A percentile compares a stretch with the other conserved stretches of the same genome.
These are phyloP conservation scores for Myotis findleyi DNA, from an alignment of 2,797 vertebrate genomes.

Conservation along the genomic window DNA sequence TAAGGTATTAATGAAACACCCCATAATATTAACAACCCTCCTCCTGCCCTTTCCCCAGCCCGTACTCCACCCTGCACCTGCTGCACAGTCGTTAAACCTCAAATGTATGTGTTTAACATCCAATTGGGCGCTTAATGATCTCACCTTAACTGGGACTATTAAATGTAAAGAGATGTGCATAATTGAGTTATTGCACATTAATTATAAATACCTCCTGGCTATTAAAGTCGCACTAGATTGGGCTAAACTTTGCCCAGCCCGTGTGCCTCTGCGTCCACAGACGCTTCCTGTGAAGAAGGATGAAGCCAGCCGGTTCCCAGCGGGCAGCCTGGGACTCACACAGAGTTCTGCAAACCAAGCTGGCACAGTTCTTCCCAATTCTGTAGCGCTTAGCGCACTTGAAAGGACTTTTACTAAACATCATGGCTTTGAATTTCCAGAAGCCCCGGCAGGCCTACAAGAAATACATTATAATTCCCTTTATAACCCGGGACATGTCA, in stretches of 20 bases:
- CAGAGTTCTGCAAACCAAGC: background rate
- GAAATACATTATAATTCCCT: background rate
- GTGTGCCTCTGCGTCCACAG: background rate
- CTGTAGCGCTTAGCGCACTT: background rate
- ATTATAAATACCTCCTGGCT: slow-evolving; percentile 85
- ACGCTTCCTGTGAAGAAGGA: background rate
- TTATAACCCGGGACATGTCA: background rate
- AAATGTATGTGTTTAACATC: slow-evolving; percentile 87
- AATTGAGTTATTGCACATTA: slow-evolving; percentile 85
- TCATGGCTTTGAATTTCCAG: background rate
- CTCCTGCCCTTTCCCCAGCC: slow-evolving; percentile 63
- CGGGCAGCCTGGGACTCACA: background rate
- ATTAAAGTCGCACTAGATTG: slow-evolving; percentile 82
- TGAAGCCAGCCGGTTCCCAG: background rate
- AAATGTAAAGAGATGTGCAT: slow-evolving; percentile 88
- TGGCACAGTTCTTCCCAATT: background rate
- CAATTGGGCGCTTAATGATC: slow-evolving; percentile 89
- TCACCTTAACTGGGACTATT: slow-evolving; percentile 88
- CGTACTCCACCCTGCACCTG: slow-evolving; percentile 80
- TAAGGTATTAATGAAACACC: slow-evolving; percentile 85
- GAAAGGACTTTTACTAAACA: background rate
- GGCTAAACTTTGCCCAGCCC: slow-evolving; percentile 8
- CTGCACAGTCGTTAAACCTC: slow-evolving; percentile 85
- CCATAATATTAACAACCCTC: slow-evolving; percentile 79
- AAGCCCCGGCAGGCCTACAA: background rate